Evolutionary conservation across 2,797 vertebrate species (phyloP).

Genomic region (Columba guinea): DNA sequence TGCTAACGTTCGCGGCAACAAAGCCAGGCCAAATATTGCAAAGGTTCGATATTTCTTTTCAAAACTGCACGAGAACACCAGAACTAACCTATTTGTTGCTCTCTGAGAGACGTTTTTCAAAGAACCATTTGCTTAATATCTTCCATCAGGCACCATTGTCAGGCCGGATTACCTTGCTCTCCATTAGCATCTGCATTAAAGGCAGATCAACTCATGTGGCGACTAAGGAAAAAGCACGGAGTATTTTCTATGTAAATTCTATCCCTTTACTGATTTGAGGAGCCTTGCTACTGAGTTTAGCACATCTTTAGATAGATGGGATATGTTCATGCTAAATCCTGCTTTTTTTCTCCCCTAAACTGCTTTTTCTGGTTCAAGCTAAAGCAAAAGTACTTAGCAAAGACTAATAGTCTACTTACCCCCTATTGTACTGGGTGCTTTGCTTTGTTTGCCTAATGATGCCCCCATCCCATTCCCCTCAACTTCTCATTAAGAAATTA

Average conservation of each 20-base stretch:
- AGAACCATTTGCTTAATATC: background rate
- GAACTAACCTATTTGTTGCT: background rate
- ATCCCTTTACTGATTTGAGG: background rate
- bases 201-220: background rate
- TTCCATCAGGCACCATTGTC: background rate
- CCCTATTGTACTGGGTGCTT: background rate
- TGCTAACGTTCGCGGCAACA: background rate
- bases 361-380: background rate
- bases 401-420: background rate
- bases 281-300: background rate
- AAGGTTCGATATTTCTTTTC: background rate
- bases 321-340: slow-evolving; percentile 8
- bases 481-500: background rate
- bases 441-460: slow-evolving; percentile 26
- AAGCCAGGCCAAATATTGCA: background rate
- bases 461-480: background rate
- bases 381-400: background rate
- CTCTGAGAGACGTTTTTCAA: background rate
- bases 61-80: background rate
- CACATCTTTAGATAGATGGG: background rate
- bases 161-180: background rate
- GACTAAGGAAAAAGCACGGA: background rate
- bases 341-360: background rate
- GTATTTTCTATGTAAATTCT: background rate
- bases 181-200: background rate